Conservation (phyloP, 2,888 invertebrate species). For the Agrilus mali region DNA sequence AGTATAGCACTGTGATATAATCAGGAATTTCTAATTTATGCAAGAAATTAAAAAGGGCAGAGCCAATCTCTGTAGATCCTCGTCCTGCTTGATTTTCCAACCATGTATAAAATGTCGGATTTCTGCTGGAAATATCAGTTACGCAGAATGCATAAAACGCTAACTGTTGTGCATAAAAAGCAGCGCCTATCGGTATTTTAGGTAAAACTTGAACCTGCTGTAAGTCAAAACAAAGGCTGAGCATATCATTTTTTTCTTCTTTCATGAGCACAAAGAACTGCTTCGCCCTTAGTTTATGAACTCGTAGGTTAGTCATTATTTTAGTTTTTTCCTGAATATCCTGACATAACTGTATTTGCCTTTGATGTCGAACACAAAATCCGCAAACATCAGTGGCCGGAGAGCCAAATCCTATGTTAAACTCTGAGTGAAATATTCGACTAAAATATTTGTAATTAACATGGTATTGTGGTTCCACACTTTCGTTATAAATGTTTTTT, state of each 20-base stretch:
- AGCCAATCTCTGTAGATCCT: conserved; percentile 11
- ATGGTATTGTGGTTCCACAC: background rate
- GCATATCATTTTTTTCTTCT: conserved; percentile 1
- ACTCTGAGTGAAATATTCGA: conserved; percentile 10
- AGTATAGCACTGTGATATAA: conserved; percentile 4
- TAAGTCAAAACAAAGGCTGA: conserved; percentile 7
- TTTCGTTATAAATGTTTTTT: conserved; percentile 4
- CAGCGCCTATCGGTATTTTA: conserved; percentile 10
- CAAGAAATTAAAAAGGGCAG: conserved; percentile 11
- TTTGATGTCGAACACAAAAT: conserved; percentile 8
- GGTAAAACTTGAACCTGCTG: conserved; percentile 8
- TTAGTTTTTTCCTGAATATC: background rate
- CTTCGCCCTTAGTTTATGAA: conserved; percentile 7
- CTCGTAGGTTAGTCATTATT: conserved; percentile 1
- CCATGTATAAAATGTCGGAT: conserved; percentile 13
- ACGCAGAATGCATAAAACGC: conserved; percentile 12
- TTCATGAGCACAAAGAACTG: conserved; percentile 9
- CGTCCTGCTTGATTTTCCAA: conserved; percentile 11
- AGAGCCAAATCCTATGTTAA: conserved; percentile 10
- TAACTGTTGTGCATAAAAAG: conserved; percentile 13
- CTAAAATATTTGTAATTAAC: conserved; percentile 6
- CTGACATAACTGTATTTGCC: conserved; percentile 2
- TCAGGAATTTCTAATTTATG: conserved; percentile 3
- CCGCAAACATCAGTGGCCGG: conserved; percentile 7
- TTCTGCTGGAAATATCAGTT: conserved; percentile 7